Evolutionary conservation across 1,140 invertebrate genomes (phyloP).

Genomic region (Diachasmimorpha longicaudata): DNA sequence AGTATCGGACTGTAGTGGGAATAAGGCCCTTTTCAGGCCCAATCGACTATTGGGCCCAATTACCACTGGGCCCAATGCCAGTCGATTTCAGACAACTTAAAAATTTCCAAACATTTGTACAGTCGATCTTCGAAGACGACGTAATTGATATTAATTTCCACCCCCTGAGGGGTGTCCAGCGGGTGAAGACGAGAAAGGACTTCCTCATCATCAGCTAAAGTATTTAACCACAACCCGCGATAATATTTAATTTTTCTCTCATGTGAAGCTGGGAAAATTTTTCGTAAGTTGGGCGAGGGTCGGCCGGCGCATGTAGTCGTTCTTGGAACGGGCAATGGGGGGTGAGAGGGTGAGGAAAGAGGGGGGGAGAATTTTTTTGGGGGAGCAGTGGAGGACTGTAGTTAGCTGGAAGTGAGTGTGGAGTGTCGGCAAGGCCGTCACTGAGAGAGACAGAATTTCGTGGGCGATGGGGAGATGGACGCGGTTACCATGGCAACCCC

Average conservation of each 20-base stretch:
- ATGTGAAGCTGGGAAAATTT: neutral
- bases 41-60: too few species aligned
- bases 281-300: too few species aligned
- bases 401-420: neutral
- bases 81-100: too few species aligned
- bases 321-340: too few species aligned
- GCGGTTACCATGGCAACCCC: constrained; percentile 35
- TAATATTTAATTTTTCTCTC: neutral
- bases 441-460: neutral
- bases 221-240: neutral
- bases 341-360: too few species aligned
- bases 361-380: neutral
- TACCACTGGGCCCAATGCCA: too few species aligned
- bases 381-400: neutral
- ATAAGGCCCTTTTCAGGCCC: too few species aligned
- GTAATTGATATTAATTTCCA: neutral
- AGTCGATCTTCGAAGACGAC: too few species aligned
- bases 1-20: too few species aligned
- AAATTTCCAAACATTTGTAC: too few species aligned
- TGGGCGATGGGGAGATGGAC: constrained; percentile 26
- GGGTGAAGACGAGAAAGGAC: constrained; percentile 13
- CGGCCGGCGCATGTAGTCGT: too few species aligned
- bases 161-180: neutral
- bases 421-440: constrained; percentile 12
- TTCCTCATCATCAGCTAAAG: neutral